Conservation (phyloP, 2,888 invertebrate genomes). For the Drosophila tanythrix region DNA sequence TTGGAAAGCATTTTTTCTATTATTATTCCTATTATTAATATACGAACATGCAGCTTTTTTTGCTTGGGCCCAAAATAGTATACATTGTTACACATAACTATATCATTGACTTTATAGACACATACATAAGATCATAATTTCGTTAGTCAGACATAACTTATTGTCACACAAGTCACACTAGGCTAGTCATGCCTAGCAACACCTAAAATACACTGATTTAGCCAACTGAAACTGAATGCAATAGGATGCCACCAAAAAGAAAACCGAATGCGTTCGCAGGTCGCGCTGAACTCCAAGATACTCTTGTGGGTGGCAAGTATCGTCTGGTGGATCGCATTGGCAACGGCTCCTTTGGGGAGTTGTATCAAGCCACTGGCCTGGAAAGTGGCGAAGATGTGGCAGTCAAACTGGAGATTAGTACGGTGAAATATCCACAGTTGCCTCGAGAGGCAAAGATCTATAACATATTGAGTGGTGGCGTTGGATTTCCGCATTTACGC, state of each 20-base stretch:
- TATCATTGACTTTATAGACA: constrained; percentile 30
- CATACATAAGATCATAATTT: not conserved
- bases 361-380: constrained; percentile 50
- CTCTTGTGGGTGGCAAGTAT: constrained; percentile 59
- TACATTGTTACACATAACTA: not conserved
- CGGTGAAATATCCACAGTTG: constrained; percentile 40
- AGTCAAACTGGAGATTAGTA: constrained; percentile 51
- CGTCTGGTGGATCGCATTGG: constrained; percentile 55
- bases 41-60: not conserved
- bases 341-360: constrained; percentile 62
- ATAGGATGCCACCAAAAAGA: constrained; percentile 25
- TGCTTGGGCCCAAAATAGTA: not conserved
- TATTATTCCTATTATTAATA: too few species aligned
- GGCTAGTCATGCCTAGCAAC: constrained; percentile 47
- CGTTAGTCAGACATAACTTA: constrained; percentile 9
- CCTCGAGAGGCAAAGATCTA: constrained; percentile 65
- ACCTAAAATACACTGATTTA: constrained; percentile 36
- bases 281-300: constrained; percentile 11
- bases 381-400: constrained; percentile 55
- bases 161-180: constrained; percentile 37
- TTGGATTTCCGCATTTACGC: constrained; percentile 56
- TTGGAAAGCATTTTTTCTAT: not conserved
- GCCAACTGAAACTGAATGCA: constrained; percentile 8
- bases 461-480: constrained; percentile 43
- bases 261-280: not conserved